These are phyloP conservation scores for Iphiclides podalirius DNA, from an alignment of 2,888 invertebrate genomes.

Conservation along the genomic window DNA sequence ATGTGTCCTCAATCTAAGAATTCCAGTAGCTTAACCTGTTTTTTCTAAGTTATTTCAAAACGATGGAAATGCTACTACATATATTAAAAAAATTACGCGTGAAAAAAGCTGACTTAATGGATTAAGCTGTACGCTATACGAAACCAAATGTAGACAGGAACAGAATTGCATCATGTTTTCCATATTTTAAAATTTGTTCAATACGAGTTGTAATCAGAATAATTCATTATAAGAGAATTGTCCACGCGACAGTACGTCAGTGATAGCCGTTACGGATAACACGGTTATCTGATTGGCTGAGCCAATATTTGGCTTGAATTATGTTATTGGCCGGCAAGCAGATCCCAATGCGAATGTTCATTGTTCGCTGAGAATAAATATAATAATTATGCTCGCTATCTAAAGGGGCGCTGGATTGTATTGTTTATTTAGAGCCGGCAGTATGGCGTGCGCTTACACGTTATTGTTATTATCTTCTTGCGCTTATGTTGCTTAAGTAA, in stretches of 20 bases:
- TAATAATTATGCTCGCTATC: slow-evolving; percentile 31
- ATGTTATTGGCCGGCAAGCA: slow-evolving; percentile 42
- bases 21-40: too few species aligned
- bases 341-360: slow-evolving; percentile 24
- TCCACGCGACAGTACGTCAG: slow-evolving; percentile 27
- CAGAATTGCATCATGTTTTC: too few species aligned
- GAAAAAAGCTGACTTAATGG: too few species aligned
- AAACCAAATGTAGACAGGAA: not conserved
- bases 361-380: slow-evolving; percentile 30
- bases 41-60: too few species aligned
- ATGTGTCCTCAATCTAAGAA: too few species aligned
- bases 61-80: too few species aligned
- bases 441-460: not conserved
- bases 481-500: slow-evolving; percentile 4
- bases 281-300: slow-evolving; percentile 44
- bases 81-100: too few species aligned
- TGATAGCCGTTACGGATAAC: slow-evolving; percentile 37
- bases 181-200: too few species aligned
- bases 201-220: too few species aligned
- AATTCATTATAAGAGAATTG: too few species aligned
- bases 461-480: slow-evolving; percentile 1
- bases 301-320: slow-evolving; percentile 53
- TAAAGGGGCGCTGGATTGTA: slow-evolving; percentile 12
- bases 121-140: too few species aligned
- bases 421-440: slow-evolving; percentile 16